A percentile compares a stretch with the other conserved stretches of the same genome.
Conservation (phyloP, 2,113 vertebrate genomes). For the Apaloderma vittatum region DNA sequence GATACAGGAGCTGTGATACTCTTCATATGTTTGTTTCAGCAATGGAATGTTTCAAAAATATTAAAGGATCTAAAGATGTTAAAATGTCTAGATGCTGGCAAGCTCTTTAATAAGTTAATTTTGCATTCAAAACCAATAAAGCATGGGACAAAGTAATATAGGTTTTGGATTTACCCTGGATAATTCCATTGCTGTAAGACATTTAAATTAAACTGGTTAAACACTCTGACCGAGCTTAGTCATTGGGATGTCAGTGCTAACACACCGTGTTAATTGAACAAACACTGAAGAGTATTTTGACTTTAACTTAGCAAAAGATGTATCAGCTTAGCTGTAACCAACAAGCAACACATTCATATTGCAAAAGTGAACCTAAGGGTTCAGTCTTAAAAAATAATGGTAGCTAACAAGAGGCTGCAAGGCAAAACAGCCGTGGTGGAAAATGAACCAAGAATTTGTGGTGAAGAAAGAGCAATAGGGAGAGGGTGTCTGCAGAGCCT, state of each 20-base stretch:
- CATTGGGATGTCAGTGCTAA: slow-evolving; percentile 22
- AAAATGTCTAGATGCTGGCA: background rate
- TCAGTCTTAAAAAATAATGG: background rate
- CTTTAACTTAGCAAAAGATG: slow-evolving; percentile 28
- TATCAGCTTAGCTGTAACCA: slow-evolving; percentile 36
- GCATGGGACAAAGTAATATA: slow-evolving; percentile 42
- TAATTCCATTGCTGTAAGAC: slow-evolving; percentile 69
- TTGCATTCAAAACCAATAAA: slow-evolving; percentile 57
- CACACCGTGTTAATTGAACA: slow-evolving; percentile 49
- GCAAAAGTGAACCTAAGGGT: background rate
- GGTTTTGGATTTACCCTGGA: slow-evolving; percentile 41
- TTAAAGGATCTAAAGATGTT: background rate
- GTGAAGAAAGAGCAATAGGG: background rate
- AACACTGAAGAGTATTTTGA: slow-evolving; percentile 33
- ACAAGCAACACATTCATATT: background rate
- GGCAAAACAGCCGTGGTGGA: background rate
- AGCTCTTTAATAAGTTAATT: slow-evolving; percentile 61
- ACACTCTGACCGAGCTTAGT: slow-evolving; percentile 51
- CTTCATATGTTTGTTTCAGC: background rate
- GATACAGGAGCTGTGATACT: background rate
- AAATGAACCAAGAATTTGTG: background rate
- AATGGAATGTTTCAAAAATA: slow-evolving; percentile 1
- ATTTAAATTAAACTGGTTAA: slow-evolving; percentile 74
- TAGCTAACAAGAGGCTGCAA: background rate
- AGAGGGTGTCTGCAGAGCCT: background rate